A percentile compares a stretch with the other conserved stretches of the same genome.
phyloP scores from a whole-genome alignment of 2,113 vertebrate species.

The Garra rufa region DNA sequence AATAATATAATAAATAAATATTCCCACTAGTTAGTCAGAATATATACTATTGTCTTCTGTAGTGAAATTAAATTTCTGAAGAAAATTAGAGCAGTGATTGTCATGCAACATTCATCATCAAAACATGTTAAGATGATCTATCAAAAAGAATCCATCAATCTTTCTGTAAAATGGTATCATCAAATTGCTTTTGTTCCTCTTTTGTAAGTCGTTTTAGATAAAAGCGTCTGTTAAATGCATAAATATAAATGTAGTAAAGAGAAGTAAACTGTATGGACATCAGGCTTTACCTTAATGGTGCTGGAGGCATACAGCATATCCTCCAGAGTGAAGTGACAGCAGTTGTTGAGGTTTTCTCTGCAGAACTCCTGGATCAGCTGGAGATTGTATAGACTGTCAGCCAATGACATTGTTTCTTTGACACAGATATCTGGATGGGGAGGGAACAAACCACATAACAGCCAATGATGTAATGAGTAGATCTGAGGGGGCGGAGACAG shows the following conservation, averaged over 20 bases:
- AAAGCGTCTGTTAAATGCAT: neutral
- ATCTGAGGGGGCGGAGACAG: neutral
- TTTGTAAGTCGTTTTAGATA: neutral
- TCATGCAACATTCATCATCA: neutral
- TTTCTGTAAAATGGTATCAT: neutral
- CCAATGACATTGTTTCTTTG: slow-evolving; percentile 96
- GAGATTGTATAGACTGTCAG: slow-evolving; percentile 96
- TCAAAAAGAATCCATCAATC: neutral
- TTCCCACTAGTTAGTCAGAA: neutral
- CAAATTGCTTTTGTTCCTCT: too few relatives aligned
- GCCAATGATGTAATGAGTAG: neutral
- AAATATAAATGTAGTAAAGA: neutral
- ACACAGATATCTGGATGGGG: slow-evolving; percentile 89
- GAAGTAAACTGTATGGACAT: neutral
- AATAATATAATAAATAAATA: too few relatives aligned
- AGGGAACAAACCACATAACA: slow-evolving; percentile 33
- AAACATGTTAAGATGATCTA: neutral
- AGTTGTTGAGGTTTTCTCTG: slow-evolving; percentile 90
- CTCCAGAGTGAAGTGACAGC: slow-evolving; percentile 96
- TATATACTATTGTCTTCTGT: neutral
- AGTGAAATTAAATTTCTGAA: neutral
- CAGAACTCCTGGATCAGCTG: slow-evolving; percentile 96
- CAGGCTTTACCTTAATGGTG: slow-evolving; percentile 83
- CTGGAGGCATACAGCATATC: slow-evolving; percentile 95
- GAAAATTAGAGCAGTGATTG: neutral